Evolutionary conservation across 53 echinoderm and acorn worm species (phyloP), one percentile per base, ranked within the genome.

Genomic region (Arbacia lixula): DNA sequence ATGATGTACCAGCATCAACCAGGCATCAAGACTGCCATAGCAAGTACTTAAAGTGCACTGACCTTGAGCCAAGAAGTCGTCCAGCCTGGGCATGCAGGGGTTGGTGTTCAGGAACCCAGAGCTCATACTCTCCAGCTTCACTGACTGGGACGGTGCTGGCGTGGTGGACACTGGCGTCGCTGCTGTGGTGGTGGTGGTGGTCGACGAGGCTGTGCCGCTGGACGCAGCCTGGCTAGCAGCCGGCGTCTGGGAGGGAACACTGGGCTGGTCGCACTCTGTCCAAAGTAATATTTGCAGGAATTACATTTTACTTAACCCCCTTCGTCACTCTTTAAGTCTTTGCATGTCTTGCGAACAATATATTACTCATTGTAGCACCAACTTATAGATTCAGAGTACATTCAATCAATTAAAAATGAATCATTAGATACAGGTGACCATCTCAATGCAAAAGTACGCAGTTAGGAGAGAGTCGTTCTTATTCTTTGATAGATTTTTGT

Each of bases 61-160:
- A 95, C 92, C 92, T 77, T 88, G 90, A 46, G 56, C 85, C 27
- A 95, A 85, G 60, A 95, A 93, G 86, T 95, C 95, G 41, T 95
- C 95, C 36, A 93, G 77, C 34, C 86, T 85, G 2, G 95, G 95
- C 84, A 95, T 88, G 58, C 95, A 95, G 31, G 82, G 46, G 4
- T 62, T 63, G 28, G 82, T n/a, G 34, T 81, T 81, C 11, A 81
- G 82, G 46, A 63, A 81, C 0, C 82, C 82, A 17, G 82, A 81
- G 32, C 63, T 62, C 5, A 64, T 78, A 27, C 54, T 87, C 75
- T 94, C 95, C 53, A 94, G 72, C 53, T 94, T 94, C 63, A 94
- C 62, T 5, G 82, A 81, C 50, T 81, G 82, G 2, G 94, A 36
- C 5, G 79, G 33, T 14, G 58, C 34, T 14, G 34, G 5, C 2